These are phyloP conservation scores for Zeugodacus cucurbitae DNA, from an alignment of 1,140 invertebrate genomes.

Conservation along the genomic window DNA sequence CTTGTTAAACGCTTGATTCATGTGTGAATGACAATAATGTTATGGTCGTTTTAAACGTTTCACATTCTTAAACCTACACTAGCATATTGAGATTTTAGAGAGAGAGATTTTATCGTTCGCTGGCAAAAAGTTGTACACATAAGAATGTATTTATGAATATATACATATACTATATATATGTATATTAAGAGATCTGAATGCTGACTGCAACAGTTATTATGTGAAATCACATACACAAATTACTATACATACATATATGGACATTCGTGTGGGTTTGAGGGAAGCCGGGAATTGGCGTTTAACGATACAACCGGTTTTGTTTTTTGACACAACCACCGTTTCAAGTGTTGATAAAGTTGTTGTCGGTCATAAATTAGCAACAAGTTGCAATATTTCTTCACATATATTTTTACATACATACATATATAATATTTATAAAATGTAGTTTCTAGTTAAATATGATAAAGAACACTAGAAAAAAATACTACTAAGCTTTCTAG, in stretches of 20 bases:
- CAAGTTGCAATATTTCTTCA: not conserved
- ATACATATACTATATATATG: not conserved
- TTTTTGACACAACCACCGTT: not conserved
- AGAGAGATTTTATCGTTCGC: not conserved
- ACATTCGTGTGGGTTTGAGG: not conserved
- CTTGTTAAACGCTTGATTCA: not conserved
- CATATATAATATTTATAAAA: no score
- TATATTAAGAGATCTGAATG: no score
- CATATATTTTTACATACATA: not conserved
- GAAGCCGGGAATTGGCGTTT: not conserved
- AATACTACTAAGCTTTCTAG: no score
- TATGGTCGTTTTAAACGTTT: constrained; percentile 20
- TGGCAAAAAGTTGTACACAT: not conserved
- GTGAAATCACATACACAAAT: no score
- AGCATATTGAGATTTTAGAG: not conserved
- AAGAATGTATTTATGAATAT: no score
- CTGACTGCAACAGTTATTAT: no score
- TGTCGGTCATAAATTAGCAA: not conserved
- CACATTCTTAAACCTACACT: not conserved
- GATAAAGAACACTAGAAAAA: no score
- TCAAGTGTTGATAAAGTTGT: not conserved
- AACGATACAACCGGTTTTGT: not conserved
- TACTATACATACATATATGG: not conserved
- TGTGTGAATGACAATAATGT: not conserved
- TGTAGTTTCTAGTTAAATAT: no score